Conservation (phyloP, 2,888 invertebrate species). For the Cantharis lateralis region DNA sequence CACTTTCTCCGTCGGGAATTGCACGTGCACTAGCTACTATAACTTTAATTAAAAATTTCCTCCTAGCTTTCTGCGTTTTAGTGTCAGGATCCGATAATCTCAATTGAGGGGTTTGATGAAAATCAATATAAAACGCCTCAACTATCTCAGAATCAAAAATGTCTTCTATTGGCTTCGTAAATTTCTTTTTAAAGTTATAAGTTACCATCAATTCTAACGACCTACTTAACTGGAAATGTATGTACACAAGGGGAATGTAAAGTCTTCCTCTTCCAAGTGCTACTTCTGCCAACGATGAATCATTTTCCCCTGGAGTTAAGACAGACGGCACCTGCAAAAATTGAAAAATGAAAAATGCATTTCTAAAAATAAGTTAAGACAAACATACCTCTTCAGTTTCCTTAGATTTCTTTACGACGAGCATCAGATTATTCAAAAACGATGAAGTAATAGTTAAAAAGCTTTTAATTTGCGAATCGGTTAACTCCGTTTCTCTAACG, state of each 20-base stretch:
- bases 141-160: slow-evolving; percentile 76
- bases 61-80: slow-evolving; percentile 68
- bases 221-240: slow-evolving; percentile 80
- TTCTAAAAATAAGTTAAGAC: too few relatives aligned
- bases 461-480: slow-evolving; percentile 63
- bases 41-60: slow-evolving; percentile 74
- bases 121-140: slow-evolving; percentile 61
- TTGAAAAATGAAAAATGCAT: too few relatives aligned
- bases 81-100: slow-evolving; percentile 69
- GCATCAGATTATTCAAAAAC: slow-evolving; percentile 59
- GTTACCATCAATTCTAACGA: slow-evolving; percentile 79
- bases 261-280: slow-evolving; percentile 77
- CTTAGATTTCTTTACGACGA: slow-evolving; percentile 51
- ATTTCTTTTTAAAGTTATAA: slow-evolving; percentile 71
- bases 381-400: slow-evolving; percentile 34
- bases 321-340: slow-evolving; percentile 56
- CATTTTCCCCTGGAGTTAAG: slow-evolving; percentile 68
- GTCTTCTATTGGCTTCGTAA: slow-evolving; percentile 70
- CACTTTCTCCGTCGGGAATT: slow-evolving; percentile 64
- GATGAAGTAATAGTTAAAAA: slow-evolving; percentile 58
- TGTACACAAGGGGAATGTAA: slow-evolving; percentile 74
- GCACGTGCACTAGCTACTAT: slow-evolving; percentile 76
- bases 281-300: slow-evolving; percentile 71
- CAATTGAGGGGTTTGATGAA: slow-evolving; percentile 60
- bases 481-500: slow-evolving; percentile 74